These are phyloP conservation scores for Alexandromys fortis DNA, from an alignment of 2,113 vertebrate genomes.

Conservation along the genomic window DNA sequence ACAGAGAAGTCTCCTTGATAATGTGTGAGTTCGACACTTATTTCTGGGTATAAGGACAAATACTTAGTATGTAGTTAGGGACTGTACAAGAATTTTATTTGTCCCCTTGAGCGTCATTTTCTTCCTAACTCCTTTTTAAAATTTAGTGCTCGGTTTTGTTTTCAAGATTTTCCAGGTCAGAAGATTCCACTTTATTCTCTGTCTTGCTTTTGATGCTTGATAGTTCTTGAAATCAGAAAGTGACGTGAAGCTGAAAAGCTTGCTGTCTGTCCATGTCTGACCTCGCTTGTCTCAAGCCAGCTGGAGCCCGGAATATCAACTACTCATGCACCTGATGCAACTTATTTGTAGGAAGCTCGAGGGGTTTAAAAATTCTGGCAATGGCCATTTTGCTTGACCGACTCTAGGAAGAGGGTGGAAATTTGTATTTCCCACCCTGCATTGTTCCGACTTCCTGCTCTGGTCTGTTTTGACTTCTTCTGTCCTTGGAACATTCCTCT, in stretches of 20 bases:
- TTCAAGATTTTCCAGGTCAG: not conserved
- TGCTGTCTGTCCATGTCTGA: not conserved
- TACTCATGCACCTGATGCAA: not conserved
- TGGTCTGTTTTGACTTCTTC: not conserved
- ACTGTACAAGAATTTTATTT: not conserved
- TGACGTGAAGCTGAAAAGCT: not conserved
- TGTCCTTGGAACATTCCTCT: not conserved
- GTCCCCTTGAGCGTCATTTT: not conserved
- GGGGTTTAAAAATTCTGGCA: not conserved
- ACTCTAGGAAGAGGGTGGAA: not conserved
- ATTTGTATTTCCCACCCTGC: not conserved
- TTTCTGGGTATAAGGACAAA: not conserved
- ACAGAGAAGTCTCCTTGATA: not conserved
- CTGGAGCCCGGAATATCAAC: not conserved
- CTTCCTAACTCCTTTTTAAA: constrained; percentile 19
- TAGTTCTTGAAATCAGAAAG: constrained; percentile 54
- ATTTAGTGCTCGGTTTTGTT: not conserved
- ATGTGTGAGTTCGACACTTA: not conserved
- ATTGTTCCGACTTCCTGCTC: not conserved
- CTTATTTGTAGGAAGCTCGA: not conserved
- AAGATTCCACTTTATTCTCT: not conserved
- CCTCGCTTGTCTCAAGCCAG: not conserved
- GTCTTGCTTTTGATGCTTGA: constrained; percentile 21
- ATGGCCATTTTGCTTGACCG: not conserved
- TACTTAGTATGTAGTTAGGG: not conserved